These are phyloP conservation scores for Adoxophyes honmai DNA, from an alignment of 1,140 invertebrate genomes.

Conservation along the genomic window DNA sequence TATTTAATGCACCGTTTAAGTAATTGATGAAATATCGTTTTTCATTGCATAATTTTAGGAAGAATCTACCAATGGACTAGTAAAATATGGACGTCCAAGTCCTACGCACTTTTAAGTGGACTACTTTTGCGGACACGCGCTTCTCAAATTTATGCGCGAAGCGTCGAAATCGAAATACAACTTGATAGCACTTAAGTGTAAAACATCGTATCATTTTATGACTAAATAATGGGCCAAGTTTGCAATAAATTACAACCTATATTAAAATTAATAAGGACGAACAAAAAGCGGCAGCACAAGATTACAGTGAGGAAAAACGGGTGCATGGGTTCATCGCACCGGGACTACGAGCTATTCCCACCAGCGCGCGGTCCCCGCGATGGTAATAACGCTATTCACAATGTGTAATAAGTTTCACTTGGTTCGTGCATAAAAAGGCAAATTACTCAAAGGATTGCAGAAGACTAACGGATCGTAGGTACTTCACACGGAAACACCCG, in stretches of 20 bases:
- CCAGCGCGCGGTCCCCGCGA: constrained; percentile 26
- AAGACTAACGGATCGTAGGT: neutral
- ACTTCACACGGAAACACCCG: no score
- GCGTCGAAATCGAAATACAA: neutral
- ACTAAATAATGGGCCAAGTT: constrained; percentile 9
- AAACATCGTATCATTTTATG: neutral
- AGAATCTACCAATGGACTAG: no score
- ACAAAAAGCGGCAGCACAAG: constrained; percentile 53
- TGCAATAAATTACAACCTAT: constrained; percentile 18
- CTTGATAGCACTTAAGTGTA: constrained; percentile 6
- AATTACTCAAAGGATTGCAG: constrained; percentile 10
- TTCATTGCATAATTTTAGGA: no score
- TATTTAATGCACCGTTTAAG: no score
- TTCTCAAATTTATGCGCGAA: no score
- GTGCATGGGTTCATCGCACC: constrained; percentile 45
- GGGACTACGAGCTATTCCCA: constrained; percentile 35
- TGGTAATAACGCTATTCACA: constrained; percentile 38
- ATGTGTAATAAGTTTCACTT: constrained; percentile 29
- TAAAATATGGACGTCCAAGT: no score
- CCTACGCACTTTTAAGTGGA: no score
- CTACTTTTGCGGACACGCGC: no score
- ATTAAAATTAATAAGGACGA: constrained; percentile 43
- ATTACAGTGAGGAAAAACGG: constrained; percentile 29
- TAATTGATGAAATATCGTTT: no score
- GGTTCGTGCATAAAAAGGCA: constrained; percentile 19